These are phyloP conservation scores for Sander lucioperca DNA, from an alignment of 2,113 vertebrate species.

Conservation along the genomic window DNA sequence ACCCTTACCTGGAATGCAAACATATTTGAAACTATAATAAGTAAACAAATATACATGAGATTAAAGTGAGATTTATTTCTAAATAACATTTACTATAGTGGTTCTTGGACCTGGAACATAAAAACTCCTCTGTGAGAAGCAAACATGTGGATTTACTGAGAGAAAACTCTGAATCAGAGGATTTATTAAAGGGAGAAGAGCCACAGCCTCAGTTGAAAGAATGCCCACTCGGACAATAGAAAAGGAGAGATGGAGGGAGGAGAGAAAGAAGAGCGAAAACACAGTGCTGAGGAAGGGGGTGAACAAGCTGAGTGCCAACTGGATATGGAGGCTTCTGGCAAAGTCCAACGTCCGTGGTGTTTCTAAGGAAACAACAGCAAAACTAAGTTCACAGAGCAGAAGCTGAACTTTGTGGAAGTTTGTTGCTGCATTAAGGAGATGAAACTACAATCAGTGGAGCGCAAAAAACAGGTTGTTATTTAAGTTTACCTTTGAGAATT, in stretches of 20 bases:
- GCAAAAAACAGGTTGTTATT: slow-evolving; percentile 62
- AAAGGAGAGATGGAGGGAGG: slow-evolving; percentile 34
- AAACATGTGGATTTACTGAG: slow-evolving; percentile 50
- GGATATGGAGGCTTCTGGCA: slow-evolving; percentile 67
- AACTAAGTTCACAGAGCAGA: slow-evolving; percentile 42
- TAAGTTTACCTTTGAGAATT: slow-evolving; percentile 16
- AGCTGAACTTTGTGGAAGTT: slow-evolving; percentile 42
- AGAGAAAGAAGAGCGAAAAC: slow-evolving; percentile 50
- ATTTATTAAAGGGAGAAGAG: slow-evolving; percentile 35
- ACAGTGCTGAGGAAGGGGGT: slow-evolving; percentile 39
- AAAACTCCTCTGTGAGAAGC: slow-evolving; percentile 59
- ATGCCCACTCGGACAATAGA: slow-evolving; percentile 26
- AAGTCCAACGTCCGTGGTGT: slow-evolving; percentile 57
- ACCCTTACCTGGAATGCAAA: slow-evolving; percentile 67
- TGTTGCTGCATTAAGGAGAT: slow-evolving; percentile 2
- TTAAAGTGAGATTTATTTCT: slow-evolving; percentile 64
- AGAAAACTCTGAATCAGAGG: slow-evolving; percentile 58
- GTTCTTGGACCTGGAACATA: slow-evolving; percentile 55
- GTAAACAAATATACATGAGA: slow-evolving; percentile 57
- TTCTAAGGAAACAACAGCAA: slow-evolving; percentile 66
- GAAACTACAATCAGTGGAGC: slow-evolving; percentile 2
- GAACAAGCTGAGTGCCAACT: slow-evolving; percentile 45
- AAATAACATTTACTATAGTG: slow-evolving; percentile 42
- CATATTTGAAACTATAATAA: slow-evolving; percentile 57
- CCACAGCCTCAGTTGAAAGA: slow-evolving; percentile 41